Percentiles rank a stretch among this genome's conserved stretches.
These are phyloP conservation scores for Eubucco bourcierii DNA, from an alignment of 2,113 vertebrate genomes.

Conservation along the genomic window DNA sequence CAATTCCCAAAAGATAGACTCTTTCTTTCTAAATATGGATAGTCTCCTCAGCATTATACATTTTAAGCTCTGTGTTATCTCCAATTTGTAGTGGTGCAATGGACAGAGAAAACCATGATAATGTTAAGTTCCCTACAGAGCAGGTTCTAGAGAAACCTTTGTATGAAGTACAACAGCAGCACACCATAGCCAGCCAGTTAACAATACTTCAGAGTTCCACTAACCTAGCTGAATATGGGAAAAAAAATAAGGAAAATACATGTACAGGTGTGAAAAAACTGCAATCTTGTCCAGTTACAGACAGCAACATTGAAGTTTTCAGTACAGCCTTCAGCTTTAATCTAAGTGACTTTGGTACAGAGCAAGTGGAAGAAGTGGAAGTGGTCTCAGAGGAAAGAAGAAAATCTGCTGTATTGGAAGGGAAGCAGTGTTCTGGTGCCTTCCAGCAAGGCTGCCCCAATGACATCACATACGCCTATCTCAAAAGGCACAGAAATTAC, in stretches of 20 bases:
- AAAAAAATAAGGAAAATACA: background rate
- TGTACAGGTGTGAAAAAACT: background rate
- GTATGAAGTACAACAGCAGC: background rate
- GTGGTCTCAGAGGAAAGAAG: background rate
- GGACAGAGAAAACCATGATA: background rate
- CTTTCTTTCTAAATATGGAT: background rate
- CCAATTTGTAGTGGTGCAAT: background rate
- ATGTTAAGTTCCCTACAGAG: background rate
- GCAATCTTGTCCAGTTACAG: background rate
- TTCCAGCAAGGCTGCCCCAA: background rate
- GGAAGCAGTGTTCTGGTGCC: background rate
- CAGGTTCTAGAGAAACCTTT: background rate
- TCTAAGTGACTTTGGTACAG: background rate
- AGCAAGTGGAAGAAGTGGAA: background rate
- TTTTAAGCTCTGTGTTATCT: background rate
- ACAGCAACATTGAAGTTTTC: background rate
- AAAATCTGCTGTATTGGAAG: background rate
- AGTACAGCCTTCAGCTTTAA: background rate
- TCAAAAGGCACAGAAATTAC: background rate
- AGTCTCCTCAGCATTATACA: background rate
- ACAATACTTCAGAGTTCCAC: background rate
- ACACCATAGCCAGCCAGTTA: background rate
- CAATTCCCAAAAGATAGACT: background rate
- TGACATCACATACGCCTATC: rapidly evolving
- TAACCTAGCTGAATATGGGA: background rate